phyloP scores from a whole-genome alignment of 2,888 invertebrate genomes.

The Vesta saturnalis region DNA sequence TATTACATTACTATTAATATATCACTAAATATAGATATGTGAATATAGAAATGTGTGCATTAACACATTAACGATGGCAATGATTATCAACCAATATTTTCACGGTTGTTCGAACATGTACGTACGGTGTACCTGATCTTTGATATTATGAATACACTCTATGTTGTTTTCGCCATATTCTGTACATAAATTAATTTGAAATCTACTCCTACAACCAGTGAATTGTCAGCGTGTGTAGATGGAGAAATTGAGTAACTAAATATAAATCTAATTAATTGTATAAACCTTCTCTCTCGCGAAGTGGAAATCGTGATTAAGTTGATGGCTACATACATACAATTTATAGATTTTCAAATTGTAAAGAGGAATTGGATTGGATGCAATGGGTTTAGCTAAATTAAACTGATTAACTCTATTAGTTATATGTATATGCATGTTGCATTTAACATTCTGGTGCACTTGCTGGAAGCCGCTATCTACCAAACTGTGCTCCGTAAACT shows the following conservation, averaged over 20 bases:
- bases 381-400: neutral
- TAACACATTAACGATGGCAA: too few relatives aligned
- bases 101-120: too few relatives aligned
- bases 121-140: too few relatives aligned
- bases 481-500: too few relatives aligned
- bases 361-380: constrained; percentile 9
- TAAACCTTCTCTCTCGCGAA: constrained; percentile 28
- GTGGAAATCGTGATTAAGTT: constrained; percentile 29
- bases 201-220: neutral
- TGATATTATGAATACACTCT: too few relatives aligned
- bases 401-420: constrained; percentile 13
- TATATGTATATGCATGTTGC: neutral
- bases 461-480: too few relatives aligned
- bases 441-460: neutral
- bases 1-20: too few relatives aligned
- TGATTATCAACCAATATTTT: too few relatives aligned
- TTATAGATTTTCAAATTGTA: constrained; percentile 14
- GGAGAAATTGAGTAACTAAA: constrained; percentile 21
- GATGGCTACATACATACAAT: constrained; percentile 23
- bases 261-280: constrained; percentile 31
- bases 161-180: neutral
- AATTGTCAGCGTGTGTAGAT: constrained; percentile 10
- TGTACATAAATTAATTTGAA: neutral
- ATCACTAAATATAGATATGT: too few relatives aligned
- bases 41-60: too few relatives aligned